Base-by-base conservation (phyloP, 2,113 vertebrate genomes). In the Mustela nigripes region DNA sequence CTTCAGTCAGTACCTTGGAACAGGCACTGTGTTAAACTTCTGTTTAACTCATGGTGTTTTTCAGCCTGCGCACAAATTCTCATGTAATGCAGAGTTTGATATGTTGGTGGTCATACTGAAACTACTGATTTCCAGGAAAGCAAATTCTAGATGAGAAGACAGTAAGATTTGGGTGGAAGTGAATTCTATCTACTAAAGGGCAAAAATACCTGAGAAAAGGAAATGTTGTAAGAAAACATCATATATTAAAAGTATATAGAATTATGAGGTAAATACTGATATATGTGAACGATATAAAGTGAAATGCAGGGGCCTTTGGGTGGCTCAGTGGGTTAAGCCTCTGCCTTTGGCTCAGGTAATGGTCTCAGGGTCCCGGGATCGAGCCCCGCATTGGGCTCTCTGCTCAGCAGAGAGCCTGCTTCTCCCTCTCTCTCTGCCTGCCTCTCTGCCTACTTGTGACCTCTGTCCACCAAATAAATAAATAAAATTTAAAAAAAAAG, bases 161-260 rank as follows among this genome's bases (percentile, higher is more conserved):
- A 56, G 60, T 93, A 93, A 45, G 39, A 93, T 91, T 86, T 89
- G 53, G 56, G 26, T 86, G 80, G 65, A 95, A 67, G 48, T 56
- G 42, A 76, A 74, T 90, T 81, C 58, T 93, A 0, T 76, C 67
- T 87, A 69, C 8, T 39, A 36, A 88, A 76, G 31, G 50, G 39
- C 53, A 63, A 33, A 91, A 81, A 65, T 60, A 65, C 65, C 45
- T 67, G 60, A 80, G 56, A 91, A 78, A 93, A 94, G 60, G 39
- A 91, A 97, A 92, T 65, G 12, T 56, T 74, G 95, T 69, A 96
- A 69, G 84, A 79, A 83, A 96, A 91, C 31, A 2, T 58, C 31
- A 84, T 50, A 24, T 28, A 24, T 18, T 92, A 31, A 39, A 85
- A 26, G 19, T 73, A 1, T 82, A 21, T 82, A 86, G 39, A 95